Evolutionary conservation across 2,888 invertebrate genomes (phyloP).

Genomic region (Apamea epomidion): DNA sequence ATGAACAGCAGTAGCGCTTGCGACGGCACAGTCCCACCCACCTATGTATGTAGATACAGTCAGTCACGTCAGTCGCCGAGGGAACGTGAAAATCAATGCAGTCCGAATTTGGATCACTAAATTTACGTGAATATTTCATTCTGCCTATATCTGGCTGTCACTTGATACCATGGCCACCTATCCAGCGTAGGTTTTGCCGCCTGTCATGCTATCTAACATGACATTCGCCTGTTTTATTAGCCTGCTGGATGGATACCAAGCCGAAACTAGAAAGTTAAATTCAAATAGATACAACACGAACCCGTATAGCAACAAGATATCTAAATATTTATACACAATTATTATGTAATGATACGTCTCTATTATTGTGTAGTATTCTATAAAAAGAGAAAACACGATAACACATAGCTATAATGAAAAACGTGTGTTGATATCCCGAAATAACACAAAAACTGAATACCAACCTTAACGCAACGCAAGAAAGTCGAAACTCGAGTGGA

Average conservation of each 20-base stretch:
- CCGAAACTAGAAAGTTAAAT: constrained; percentile 48
- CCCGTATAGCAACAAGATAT: constrained; percentile 35
- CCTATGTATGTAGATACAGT: constrained; percentile 2
- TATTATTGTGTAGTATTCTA: constrained; percentile 65
- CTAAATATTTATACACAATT: constrained; percentile 62
- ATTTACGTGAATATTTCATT: constrained; percentile 35
- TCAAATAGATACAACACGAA: constrained; percentile 31
- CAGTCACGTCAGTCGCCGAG: constrained; percentile 12
- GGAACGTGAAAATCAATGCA: constrained; percentile 30
- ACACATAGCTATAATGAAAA: constrained; percentile 58
- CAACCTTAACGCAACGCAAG: constrained; percentile 13
- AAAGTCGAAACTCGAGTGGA: constrained; percentile 29
- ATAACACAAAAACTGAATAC: not conserved
- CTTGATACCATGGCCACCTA: not conserved
- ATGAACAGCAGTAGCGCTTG: not conserved
- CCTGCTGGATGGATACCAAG: constrained; percentile 18
- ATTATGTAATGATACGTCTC: constrained; percentile 57
- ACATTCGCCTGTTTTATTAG: constrained; percentile 41
- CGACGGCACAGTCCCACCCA: not conserved
- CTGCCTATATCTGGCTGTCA: constrained; percentile 23
- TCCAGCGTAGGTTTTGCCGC: constrained; percentile 29
- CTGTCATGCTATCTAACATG: constrained; percentile 33
- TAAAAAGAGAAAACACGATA: constrained; percentile 65
- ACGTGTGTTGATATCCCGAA: constrained; percentile 32
- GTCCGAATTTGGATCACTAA: constrained; percentile 20